phyloP scores from a whole-genome alignment of 2,888 invertebrate species.

The Suillia variegata region DNA sequence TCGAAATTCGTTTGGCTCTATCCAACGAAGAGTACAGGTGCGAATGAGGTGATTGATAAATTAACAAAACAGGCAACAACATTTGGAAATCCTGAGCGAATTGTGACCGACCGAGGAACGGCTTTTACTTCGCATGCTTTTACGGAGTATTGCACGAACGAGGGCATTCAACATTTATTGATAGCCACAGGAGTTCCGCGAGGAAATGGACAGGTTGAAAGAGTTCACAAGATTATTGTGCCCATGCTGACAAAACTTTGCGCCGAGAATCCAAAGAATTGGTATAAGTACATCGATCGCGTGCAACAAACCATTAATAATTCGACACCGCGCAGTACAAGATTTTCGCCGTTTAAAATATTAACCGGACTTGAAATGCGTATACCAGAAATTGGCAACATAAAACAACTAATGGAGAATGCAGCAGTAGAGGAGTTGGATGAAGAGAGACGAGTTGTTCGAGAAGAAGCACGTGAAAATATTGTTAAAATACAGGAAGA shows the following conservation, averaged over 20 bases:
- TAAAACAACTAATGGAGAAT: slow-evolving; percentile 2
- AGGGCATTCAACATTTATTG: slow-evolving; percentile 41
- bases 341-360: slow-evolving; percentile 5
- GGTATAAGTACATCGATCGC: slow-evolving; percentile 36
- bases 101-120: slow-evolving; percentile 2
- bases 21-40: neutral
- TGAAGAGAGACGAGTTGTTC: neutral
- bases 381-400: neutral
- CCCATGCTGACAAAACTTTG: slow-evolving; percentile 48
- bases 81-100: slow-evolving; percentile 1
- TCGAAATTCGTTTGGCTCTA: slow-evolving; percentile 9
- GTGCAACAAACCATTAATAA: slow-evolving; percentile 20
- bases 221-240: slow-evolving; percentile 43
- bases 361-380: slow-evolving; percentile 16
- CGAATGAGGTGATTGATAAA: neutral
- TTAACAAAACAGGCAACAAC: neutral
- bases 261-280: slow-evolving; percentile 39
- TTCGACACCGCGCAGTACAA: slow-evolving; percentile 9
- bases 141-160: slow-evolving; percentile 39
- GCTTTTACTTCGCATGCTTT: slow-evolving; percentile 36
- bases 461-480: slow-evolving; percentile 5
- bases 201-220: slow-evolving; percentile 50
- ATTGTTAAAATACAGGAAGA: slow-evolving; percentile 14
- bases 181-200: slow-evolving; percentile 44
- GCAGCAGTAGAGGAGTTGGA: neutral